Conservation (phyloP, 2,113 vertebrate genomes). For the Pseudopipra pipra region DNA sequence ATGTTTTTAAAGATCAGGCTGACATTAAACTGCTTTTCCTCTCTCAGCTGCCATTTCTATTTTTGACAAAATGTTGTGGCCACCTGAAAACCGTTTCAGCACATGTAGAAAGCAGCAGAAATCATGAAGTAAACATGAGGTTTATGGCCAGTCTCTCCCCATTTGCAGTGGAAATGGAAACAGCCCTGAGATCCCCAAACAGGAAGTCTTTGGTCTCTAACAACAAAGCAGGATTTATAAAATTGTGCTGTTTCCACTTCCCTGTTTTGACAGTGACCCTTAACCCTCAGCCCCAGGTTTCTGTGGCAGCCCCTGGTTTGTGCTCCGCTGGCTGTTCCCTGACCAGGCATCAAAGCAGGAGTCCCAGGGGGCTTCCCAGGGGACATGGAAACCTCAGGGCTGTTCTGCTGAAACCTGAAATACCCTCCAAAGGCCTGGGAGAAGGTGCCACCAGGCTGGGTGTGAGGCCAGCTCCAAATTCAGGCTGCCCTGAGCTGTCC, state of each 20-base stretch:
- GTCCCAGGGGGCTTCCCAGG: not conserved
- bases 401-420: not conserved
- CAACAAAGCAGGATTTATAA: constrained; percentile 1
- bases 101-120: not conserved
- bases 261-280: not conserved
- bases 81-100: not conserved
- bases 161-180: not conserved
- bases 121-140: not conserved
- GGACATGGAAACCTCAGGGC: not conserved
- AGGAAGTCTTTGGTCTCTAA: constrained; percentile 35
- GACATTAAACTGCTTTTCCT: not conserved
- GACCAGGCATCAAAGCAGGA: not conserved
- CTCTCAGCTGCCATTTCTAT: not conserved
- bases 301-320: not conserved
- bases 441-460: not conserved
- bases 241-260: not conserved
- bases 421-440: not conserved
- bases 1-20: not conserved
- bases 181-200: not conserved
- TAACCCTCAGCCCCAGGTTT: not conserved
- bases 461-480: not conserved
- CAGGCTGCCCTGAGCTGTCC: not conserved
- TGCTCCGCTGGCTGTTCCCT: not conserved
- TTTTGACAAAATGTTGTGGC: not conserved
- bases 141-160: not conserved